These are phyloP conservation scores for Puffinus mauretanicus DNA, from an alignment of 2,113 vertebrate species.

Conservation along the genomic window DNA sequence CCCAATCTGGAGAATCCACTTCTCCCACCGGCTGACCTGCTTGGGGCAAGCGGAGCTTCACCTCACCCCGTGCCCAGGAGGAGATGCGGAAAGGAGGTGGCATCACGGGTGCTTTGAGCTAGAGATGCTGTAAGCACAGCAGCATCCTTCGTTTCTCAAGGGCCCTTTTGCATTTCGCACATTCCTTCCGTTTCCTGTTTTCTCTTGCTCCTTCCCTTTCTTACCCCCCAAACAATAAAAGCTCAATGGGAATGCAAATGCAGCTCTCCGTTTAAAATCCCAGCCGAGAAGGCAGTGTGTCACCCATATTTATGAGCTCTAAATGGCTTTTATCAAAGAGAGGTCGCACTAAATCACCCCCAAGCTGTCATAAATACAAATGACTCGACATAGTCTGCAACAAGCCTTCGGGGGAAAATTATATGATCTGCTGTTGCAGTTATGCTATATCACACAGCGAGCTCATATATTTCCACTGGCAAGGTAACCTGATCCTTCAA, in stretches of 20 bases:
- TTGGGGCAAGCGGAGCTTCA: background rate
- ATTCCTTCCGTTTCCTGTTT: background rate
- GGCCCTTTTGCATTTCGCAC: background rate
- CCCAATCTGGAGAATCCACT: accelerated
- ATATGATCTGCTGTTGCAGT: conserved; percentile 75
- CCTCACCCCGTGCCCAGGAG: background rate
- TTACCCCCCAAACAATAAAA: conserved; percentile 60
- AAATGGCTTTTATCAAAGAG: conserved; percentile 81
- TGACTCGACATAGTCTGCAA: conserved; percentile 75
- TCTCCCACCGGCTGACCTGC: background rate
- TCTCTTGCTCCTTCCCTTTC: background rate
- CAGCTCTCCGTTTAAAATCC: conserved; percentile 53
- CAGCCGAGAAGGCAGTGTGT: conserved; percentile 59
- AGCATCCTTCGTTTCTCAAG: background rate
- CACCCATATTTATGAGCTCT: conserved; percentile 78
- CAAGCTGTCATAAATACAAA: conserved; percentile 78
- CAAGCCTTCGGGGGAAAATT: conserved; percentile 77
- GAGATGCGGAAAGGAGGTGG: background rate
- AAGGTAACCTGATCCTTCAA: conserved; percentile 74
- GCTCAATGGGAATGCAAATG: conserved; percentile 69
- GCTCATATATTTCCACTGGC: conserved; percentile 74
- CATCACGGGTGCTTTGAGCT: background rate
- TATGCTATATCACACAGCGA: conserved; percentile 74
- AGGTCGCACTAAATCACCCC: conserved; percentile 76
- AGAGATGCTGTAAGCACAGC: background rate